Base-by-base conservation (phyloP, 2,797 vertebrate species). In the Muraenolepis orangiensis region DNA sequence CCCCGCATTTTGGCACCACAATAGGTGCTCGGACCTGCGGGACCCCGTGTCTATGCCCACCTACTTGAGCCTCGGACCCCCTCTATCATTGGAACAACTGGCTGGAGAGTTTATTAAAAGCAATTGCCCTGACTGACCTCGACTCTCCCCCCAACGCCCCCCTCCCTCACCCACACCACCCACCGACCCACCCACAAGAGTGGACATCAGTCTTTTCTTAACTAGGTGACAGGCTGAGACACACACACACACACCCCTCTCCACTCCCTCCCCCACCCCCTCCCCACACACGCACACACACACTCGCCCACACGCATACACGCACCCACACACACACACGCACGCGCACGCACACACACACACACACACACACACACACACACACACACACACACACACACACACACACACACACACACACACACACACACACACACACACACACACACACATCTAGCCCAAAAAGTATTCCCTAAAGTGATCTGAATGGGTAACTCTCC, bases 81-180 rank as follows among this genome's bases (percentile, higher is more conserved):
- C 92, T 94, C 93, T 91, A 93, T 93, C 93, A 94, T 88, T 89
- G 88, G 87, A 91, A 91, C 87, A 87, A 92, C 91, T 93, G 87
- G 77, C 90, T 94, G 90, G 88, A 91, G 91, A 94, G 95, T 95
- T 95, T 95, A 95, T 95, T 96, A 95, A 95, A 94, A 94, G 91
- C 93, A 89, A 92, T 92, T 93, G 90, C 85, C 90, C 90, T 75
- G 40, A 76, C 81, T 90, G 87, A 89, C 89, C 89, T 81, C 73
- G 70, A 70, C 87, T 84, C 82, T 77, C 72, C 72, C 80, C 84
- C 84, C 80, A 72, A 77, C 46, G 6, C 32, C 32, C 3, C 32
- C 32, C 32, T 4, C 32, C 32, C 32, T 20, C 46, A n/a, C 20
- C 46, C 20, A 57, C 46, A 57, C 20, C 20, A n/a, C 72, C 72